Evolutionary conservation across 2,113 vertebrate species (phyloP), one percentile per base, ranked within the genome.

Genomic region (Tapirus terrestris): DNA sequence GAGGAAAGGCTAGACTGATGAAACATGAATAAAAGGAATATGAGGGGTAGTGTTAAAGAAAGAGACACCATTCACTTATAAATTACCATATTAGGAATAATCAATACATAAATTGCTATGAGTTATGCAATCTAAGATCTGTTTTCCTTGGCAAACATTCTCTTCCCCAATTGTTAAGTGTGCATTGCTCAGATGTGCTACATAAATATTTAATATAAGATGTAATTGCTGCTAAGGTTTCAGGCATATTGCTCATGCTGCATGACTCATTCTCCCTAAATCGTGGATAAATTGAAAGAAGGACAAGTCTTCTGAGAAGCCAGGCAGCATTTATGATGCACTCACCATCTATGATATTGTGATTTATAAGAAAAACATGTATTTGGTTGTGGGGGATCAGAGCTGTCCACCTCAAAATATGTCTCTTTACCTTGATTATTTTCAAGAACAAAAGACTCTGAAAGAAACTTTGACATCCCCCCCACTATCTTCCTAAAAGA

Each of bases 131-230:
- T 39, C 39, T 33, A 83, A 80, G 8, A 58, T 96, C 33, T 93
- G 36, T 60, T 97, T 93, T 61, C 43, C 29, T 80, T 94, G 76
- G 58, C 33, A 94, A 56, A 68, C 48, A 39, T 92, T 84, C 23
- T n/a, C 45, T 48, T 91, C 25, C 18, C 21, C 60, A 45, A 3
- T 72, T 70, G 33, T 96, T 60, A 96, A 95, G 45, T 51, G 3
- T 68, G 29, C 33, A 65, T 67, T 90, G 27, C 43, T 95, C 51
- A 65, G n/a, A 92, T 85, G 60, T 76, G 60, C 16, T 91, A 76
- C 58, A 65, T 56, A 85, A 88, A 80, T 77, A 83, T 73, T 96
- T 88, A 76, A 65, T 92, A 60, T 33, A 76, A 76, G 67, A 81
- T 72, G 18, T 13, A 82, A 23, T 45, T 83, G 14, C 16, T 94